These are phyloP conservation scores for Cyclophora albipunctata DNA, from an alignment of 2,888 invertebrate species.

Conservation along the genomic window DNA sequence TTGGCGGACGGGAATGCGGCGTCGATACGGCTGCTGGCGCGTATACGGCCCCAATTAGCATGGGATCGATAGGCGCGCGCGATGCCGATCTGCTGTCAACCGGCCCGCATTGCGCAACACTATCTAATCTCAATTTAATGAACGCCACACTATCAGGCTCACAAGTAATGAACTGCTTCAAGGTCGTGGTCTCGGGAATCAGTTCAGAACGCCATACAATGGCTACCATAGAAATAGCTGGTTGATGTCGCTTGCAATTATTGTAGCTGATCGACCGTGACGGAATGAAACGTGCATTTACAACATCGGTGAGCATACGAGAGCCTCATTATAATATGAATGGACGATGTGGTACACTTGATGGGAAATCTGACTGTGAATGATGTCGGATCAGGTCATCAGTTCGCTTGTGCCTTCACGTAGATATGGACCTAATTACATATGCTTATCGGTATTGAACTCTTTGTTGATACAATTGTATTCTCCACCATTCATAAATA, in stretches of 20 bases:
- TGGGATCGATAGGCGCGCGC: constrained; percentile 69
- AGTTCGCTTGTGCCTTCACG: background rate
- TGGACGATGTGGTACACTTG: constrained; percentile 20
- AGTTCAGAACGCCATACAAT: constrained; percentile 6
- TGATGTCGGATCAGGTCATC: constrained; percentile 2
- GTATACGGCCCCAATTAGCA: constrained; percentile 68
- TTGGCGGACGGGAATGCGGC: constrained; percentile 52
- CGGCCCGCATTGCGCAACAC: constrained; percentile 57
- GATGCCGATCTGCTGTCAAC: constrained; percentile 66
- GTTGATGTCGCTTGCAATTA: constrained; percentile 18
- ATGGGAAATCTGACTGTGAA: constrained; percentile 18
- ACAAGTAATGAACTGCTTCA: constrained; percentile 8
- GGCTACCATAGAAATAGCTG: constrained; percentile 8
- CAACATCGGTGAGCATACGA: constrained; percentile 9
- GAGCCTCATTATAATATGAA: constrained; percentile 25
- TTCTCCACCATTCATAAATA: too few species aligned
- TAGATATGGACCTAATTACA: constrained; percentile 7
- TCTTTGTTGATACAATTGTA: too few species aligned
- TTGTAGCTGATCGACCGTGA: constrained; percentile 15
- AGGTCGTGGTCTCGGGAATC: constrained; percentile 1
- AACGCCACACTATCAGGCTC: constrained; percentile 51
- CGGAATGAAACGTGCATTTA: constrained; percentile 17
- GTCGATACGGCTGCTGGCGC: constrained; percentile 52
- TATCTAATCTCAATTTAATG: constrained; percentile 69
- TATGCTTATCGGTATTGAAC: background rate